These are phyloP conservation scores for Halyomorpha halys DNA, from an alignment of 1,140 invertebrate species.

Conservation along the genomic window DNA sequence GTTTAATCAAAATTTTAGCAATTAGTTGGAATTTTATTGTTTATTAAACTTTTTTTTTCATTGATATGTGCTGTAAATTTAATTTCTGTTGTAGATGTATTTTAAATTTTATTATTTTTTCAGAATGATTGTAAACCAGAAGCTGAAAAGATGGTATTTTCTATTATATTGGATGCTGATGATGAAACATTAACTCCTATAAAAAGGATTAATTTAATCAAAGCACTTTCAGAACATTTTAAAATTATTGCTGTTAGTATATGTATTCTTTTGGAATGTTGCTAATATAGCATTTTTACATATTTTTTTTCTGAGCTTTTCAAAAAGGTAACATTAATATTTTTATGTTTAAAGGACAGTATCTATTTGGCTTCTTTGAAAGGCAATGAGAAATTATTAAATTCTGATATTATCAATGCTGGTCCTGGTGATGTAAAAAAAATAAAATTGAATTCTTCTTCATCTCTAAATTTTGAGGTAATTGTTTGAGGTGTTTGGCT, in stretches of 20 bases:
- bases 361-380: conserved; percentile 28
- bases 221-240: not conserved
- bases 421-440: conserved; percentile 47
- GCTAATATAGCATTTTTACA: too few species aligned
- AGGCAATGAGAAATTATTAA: conserved; percentile 36
- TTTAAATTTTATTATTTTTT: conserved; percentile 26
- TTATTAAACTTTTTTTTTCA: too few species aligned
- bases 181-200: conserved; percentile 32
- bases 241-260: conserved; percentile 1
- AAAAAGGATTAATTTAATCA: conserved; percentile 1
- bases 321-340: not conserved
- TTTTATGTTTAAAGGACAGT: conserved; percentile 24
- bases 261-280: too few species aligned
- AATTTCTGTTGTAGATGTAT: not conserved
- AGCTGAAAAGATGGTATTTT: conserved; percentile 38
- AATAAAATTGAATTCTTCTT: conserved; percentile 39
- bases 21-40: too few species aligned
- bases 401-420: conserved; percentile 41
- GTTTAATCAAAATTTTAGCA: too few species aligned
- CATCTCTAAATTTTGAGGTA: conserved; percentile 44
- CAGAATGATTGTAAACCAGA: conserved; percentile 38
- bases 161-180: conserved; percentile 40
- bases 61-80: too few species aligned
- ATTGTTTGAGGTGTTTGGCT: not conserved
- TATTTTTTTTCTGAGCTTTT: too few species aligned